Evolutionary conservation across 2,797 vertebrate genomes (phyloP).

Genomic region (Hemibagrus guttatus): DNA sequence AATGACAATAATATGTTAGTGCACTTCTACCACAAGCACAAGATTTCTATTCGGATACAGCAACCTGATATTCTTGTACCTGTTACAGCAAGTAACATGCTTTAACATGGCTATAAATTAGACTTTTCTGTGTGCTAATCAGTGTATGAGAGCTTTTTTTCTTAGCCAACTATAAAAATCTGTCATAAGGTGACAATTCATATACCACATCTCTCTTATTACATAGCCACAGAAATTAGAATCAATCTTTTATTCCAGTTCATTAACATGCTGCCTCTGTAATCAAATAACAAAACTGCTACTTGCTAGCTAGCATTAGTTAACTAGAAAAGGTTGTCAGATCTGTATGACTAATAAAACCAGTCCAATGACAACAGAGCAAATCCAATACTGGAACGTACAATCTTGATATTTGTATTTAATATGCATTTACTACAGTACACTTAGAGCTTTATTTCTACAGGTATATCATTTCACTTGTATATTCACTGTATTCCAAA

Average conservation of each 20-base stretch:
- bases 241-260: neutral
- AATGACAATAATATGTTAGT: neutral
- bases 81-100: neutral
- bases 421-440: neutral
- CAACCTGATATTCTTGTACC: neutral
- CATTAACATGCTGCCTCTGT: neutral
- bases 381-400: neutral
- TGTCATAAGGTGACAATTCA: neutral
- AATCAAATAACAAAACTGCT: neutral
- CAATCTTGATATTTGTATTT: neutral
- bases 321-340: neutral
- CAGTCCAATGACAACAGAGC: neutral
- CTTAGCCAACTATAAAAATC: neutral
- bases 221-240: neutral
- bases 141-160: neutral
- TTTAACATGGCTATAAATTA: neutral
- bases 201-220: neutral
- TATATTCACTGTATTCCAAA: neutral
- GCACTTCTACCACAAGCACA: neutral
- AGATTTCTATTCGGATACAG: neutral
- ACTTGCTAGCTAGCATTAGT: neutral
- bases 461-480: neutral
- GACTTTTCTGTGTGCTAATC: neutral
- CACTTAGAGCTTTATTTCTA: neutral
- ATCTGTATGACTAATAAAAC: neutral